phyloP scores from a whole-genome alignment of 2,888 invertebrate species.

The Tholera decimalis region DNA sequence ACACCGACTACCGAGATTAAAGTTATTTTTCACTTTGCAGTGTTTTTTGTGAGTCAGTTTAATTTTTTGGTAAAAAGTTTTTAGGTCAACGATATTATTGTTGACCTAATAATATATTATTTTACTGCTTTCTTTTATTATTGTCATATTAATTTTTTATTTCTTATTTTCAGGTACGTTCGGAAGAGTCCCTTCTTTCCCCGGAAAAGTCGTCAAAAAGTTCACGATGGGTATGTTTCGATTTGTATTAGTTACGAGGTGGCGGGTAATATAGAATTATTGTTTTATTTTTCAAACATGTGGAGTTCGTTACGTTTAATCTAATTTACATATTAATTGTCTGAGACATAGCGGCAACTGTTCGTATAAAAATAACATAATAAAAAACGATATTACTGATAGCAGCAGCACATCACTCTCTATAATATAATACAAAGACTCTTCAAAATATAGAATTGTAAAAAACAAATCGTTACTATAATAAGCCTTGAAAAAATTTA shows the following conservation, averaged over 20 bases:
- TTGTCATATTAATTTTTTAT: slow-evolving; percentile 17
- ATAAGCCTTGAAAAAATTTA: slow-evolving; percentile 9
- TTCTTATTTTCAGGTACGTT: slow-evolving; percentile 89
- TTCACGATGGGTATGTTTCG: slow-evolving; percentile 87
- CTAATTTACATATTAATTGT: slow-evolving; percentile 26
- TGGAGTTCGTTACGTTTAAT: slow-evolving; percentile 12
- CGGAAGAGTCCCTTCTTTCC: slow-evolving; percentile 87
- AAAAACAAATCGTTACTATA: background rate
- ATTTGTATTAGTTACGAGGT: slow-evolving; percentile 74
- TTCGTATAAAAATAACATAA: slow-evolving; percentile 16
- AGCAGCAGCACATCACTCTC: background rate
- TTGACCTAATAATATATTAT: background rate
- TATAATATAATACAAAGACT: background rate
- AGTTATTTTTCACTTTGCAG: no score
- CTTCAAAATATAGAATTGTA: background rate
- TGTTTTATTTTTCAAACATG: slow-evolving; percentile 2
- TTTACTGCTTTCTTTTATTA: background rate
- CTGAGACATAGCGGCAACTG: slow-evolving; percentile 9
- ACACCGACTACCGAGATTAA: no score
- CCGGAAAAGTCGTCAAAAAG: slow-evolving; percentile 83
- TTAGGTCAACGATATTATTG: no score
- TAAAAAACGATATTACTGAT: background rate
- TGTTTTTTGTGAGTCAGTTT: no score
- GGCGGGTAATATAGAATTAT: slow-evolving; percentile 68
- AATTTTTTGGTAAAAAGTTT: no score